phyloP scores from a whole-genome alignment of 2,888 invertebrate genomes.

The Ectemnius cavifrons region DNA sequence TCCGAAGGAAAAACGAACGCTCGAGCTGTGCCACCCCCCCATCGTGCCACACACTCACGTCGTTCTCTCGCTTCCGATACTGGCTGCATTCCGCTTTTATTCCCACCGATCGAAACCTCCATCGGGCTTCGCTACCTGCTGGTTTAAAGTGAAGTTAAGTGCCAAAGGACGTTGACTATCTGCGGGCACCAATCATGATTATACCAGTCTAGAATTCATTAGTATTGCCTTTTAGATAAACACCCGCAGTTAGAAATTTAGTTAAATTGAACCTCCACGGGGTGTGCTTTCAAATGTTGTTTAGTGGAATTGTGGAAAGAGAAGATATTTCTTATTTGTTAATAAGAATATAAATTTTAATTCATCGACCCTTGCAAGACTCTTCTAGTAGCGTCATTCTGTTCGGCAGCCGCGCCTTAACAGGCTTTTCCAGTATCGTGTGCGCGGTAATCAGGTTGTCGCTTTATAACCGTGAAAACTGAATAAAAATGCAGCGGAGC shows the following conservation, averaged over 20 bases:
- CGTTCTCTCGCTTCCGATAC: conserved; percentile 31
- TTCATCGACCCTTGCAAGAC: too few species aligned
- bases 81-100: conserved; percentile 28
- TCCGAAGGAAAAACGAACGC: conserved; percentile 33
- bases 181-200: conserved; percentile 6
- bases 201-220: conserved; percentile 20
- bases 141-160: background rate
- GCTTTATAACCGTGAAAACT: conserved; percentile 68
- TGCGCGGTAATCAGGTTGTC: conserved; percentile 64
- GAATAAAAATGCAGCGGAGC: conserved; percentile 70
- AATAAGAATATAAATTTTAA: too few species aligned
- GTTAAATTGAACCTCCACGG: conserved; percentile 28
- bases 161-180: background rate
- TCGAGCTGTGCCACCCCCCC: conserved; percentile 19
- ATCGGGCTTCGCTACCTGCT: background rate
- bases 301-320: too few species aligned
- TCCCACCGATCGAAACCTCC: conserved; percentile 23
- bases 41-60: conserved; percentile 20
- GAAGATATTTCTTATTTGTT: conserved; percentile 6
- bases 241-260: conserved; percentile 31
- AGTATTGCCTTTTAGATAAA: conserved; percentile 30
- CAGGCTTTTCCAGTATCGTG: conserved; percentile 43
- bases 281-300: conserved; percentile 9
- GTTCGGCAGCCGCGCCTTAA: background rate
- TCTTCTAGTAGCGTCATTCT: too few species aligned